Percentiles rank a stretch among this genome's conserved stretches.
Evolutionary conservation across 2,113 vertebrate genomes (phyloP).

Genomic region (Casuarius casuarius): DNA sequence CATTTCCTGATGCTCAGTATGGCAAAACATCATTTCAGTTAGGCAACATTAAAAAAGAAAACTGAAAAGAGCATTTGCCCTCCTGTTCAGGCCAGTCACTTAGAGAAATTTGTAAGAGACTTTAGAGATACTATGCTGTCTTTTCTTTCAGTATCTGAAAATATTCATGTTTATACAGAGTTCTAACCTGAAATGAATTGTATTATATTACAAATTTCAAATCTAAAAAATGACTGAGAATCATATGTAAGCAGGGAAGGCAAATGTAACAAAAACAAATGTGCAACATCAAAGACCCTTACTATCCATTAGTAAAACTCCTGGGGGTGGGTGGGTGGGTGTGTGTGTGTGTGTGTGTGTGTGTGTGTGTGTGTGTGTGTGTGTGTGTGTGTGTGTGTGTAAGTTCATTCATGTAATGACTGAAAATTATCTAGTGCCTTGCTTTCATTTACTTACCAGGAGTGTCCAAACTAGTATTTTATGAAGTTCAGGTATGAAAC

Average conservation of each 20-base stretch:
- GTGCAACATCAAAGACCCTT: not conserved
- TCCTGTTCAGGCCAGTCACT: not conserved
- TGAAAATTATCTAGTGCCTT: not conserved
- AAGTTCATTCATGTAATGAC: not conserved
- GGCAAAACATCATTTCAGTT: not conserved
- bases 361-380: too few species aligned
- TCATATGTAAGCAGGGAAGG: not conserved
- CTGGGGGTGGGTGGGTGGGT: too few species aligned
- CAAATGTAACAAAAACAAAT: not conserved
- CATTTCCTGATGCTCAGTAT: not conserved
- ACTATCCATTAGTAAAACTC: not conserved
- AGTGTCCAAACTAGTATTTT: not conserved
- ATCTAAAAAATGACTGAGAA: not conserved
- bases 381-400: too few species aligned
- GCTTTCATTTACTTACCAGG: not conserved
- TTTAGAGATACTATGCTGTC: not conserved
- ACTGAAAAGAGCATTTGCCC: not conserved
- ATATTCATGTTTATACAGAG: not conserved
- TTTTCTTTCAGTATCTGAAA: not conserved
- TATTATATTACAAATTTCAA: not conserved
- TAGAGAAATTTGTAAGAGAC: not conserved
- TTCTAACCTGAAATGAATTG: not conserved
- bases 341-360: not conserved
- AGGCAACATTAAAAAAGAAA: not conserved
- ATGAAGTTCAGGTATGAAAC: not conserved